These are phyloP conservation scores for Enteromius unitaeniatus DNA, from an alignment of 2,797 vertebrate genomes.

Conservation along the genomic window DNA sequence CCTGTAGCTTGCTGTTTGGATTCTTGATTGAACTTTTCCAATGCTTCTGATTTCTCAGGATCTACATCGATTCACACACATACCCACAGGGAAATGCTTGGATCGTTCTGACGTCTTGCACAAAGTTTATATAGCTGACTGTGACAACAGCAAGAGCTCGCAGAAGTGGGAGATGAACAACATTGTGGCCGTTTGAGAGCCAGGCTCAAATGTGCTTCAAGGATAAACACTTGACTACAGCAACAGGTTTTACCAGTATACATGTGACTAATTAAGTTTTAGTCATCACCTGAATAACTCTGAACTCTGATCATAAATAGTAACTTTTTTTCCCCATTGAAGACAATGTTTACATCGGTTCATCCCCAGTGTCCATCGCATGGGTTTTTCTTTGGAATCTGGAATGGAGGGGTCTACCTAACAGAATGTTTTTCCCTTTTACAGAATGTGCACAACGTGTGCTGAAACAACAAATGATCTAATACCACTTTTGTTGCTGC, in stretches of 20 bases:
- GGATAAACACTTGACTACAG: slow-evolving; percentile 32
- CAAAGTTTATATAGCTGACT: slow-evolving; percentile 92
- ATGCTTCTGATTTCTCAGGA: slow-evolving; percentile 75
- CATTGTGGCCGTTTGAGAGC: slow-evolving; percentile 89
- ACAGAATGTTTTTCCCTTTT: slow-evolving; percentile 19
- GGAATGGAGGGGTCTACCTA: slow-evolving; percentile 50
- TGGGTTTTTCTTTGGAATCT: slow-evolving; percentile 52
- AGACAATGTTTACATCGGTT: slow-evolving; percentile 63
- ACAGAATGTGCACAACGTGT: slow-evolving; percentile 22
- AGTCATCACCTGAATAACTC: slow-evolving; percentile 38
- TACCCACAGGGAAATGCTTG: slow-evolving; percentile 84
- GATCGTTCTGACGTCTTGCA: slow-evolving; percentile 95
- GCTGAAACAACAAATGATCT: slow-evolving; percentile 19
- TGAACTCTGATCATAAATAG: slow-evolving; percentile 30
- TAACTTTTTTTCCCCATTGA: slow-evolving; percentile 32
- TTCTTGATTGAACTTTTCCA: not conserved
- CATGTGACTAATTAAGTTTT: slow-evolving; percentile 37
- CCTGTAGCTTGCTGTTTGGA: not conserved
- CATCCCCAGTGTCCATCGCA: slow-evolving; percentile 44
- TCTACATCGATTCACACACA: slow-evolving; percentile 88
- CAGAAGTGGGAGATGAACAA: slow-evolving; percentile 99
- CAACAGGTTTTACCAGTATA: slow-evolving; percentile 53
- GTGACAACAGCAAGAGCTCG: slow-evolving; percentile 88
- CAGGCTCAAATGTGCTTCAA: slow-evolving; percentile 21
- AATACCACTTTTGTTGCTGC: slow-evolving; percentile 50